Evolutionary conservation across 2,797 vertebrate species (phyloP), one percentile per base, ranked within the genome.

Genomic region (Melanitta fusca): DNA sequence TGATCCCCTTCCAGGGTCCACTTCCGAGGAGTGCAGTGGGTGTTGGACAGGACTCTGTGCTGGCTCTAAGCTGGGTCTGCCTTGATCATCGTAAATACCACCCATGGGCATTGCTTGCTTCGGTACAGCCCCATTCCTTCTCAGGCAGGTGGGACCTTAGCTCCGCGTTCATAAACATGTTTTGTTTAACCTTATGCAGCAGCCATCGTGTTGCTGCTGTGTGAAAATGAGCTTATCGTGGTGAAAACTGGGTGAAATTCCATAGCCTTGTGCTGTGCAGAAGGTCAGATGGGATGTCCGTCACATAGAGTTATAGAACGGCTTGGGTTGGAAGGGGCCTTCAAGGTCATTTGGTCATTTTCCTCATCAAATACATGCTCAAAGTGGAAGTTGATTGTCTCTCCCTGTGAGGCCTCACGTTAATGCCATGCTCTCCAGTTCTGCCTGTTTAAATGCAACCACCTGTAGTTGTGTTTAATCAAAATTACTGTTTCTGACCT

Each of bases 201-300:
- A 82, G 39, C 24, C 79, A 90, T 80, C n/a, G 6, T 4, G 8
- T 32, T 60, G 47, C 47, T 82, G 25, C 51, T 66, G n/a, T 34
- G 36, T 62, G 36, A 90, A 88, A 69, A 88, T 70, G 83, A 78
- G 53, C 43, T 85, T 49, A 25, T 77, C 41, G 25, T 43, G 13
- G 47, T 45, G 83, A 72, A 77, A 88, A 80, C 54, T 88, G 88
- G n/a, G 17, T 86, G 78, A 74, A 71, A 80, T 85, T 93, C 60
- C 22, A 20, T 7, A 24, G 77, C 39, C 61, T 71, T 17, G 10
- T 89, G 45, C 65, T 58, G 11, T 21, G 41, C 53, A 78, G 53
- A 45, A 93, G 70, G 77, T 95, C 89, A 66, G 41, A 43, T 2
- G 27, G 80, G 57, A 80, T 79, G 69, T 47, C 57, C n/a, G 11